Evolutionary conservation across 2,113 vertebrate genomes (phyloP), one percentile per base, ranked within the genome.

Genomic region (Laterallus jamaicensis): DNA sequence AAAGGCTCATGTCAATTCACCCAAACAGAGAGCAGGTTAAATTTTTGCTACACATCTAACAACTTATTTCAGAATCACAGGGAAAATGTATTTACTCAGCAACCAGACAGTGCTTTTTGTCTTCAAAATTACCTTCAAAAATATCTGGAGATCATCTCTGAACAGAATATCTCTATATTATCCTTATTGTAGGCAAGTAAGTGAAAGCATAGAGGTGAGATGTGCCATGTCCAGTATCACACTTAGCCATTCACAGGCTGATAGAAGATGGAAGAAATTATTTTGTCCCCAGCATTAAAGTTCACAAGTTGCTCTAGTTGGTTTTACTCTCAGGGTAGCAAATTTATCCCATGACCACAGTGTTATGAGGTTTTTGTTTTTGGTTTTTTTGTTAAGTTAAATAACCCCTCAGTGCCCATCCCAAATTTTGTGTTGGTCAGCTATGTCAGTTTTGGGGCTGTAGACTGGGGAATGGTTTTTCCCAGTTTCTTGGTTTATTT

Each of bases 381-480:
- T 50, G 11, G 9, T 54, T 15, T 54, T 84, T 84, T 84, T 58
- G 9, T 28, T 22, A 60, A 22, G 10, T 15, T 69, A 39, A 77
- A 56, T 85, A 90, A 58, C 6, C 6, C 11, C n/a, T 66, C 22
- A 6, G 13, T 70, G 21, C 6, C 64, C 22, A 58, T 47, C 39
- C 25, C 13, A 40, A 69, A 15, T 16, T 69, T 64, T 52, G 21
- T n/a, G 13, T 44, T 79, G 24, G 9, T 67, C 56, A 63, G 11
- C 21, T 71, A 11, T 28, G n/a, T 2, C 28, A 15, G 5, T 28
- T 11, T 1, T 1, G 11, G 11, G 26, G 50, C 40, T 35, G 5
- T 11, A 29, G 20, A 5, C 7, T 42, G 15, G 17, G 11, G 5
- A 67, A 70, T 0, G 0, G 2, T 37, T 50, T 84, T 81, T 31